Percentiles rank a stretch among this genome's conserved stretches.
These are phyloP conservation scores for Desoria tigrina DNA, from an alignment of 2,888 invertebrate genomes.

Conservation along the genomic window DNA sequence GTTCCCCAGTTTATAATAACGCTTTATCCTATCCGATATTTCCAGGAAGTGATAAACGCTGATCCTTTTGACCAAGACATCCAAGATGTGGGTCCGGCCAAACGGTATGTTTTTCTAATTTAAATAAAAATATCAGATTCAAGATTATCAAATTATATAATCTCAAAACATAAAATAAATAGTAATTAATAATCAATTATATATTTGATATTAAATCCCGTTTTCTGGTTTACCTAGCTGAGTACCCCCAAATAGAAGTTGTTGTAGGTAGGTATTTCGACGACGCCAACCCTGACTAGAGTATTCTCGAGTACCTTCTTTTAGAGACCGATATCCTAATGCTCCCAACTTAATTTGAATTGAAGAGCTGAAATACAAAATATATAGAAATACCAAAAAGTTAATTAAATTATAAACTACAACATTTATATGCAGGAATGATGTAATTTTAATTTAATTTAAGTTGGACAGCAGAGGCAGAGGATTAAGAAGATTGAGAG, in stretches of 20 bases:
- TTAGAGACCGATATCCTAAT: slow-evolving; percentile 19
- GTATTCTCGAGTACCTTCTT: slow-evolving; percentile 36
- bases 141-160: too few species aligned
- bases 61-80: slow-evolving; percentile 66
- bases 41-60: slow-evolving; percentile 70
- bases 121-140: too few species aligned
- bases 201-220: too few species aligned
- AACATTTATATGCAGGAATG: too few species aligned
- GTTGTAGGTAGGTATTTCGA: slow-evolving; percentile 52
- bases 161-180: too few species aligned
- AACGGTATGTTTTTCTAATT: slow-evolving; percentile 37
- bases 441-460: too few species aligned
- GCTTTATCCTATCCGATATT: slow-evolving; percentile 65
- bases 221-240: slow-evolving; percentile 51
- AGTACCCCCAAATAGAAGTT: slow-evolving; percentile 46
- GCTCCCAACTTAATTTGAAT: slow-evolving; percentile 38
- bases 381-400: too few species aligned
- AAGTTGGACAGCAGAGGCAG: too few species aligned
- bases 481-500: too few species aligned
- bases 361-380: slow-evolving; percentile 40
- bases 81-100: slow-evolving; percentile 65
- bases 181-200: too few species aligned
- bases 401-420: too few species aligned
- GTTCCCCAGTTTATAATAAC: slow-evolving; percentile 21
- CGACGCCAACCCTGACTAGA: slow-evolving; percentile 49